These are phyloP conservation scores for Catamblyrhynchus diadema DNA, from an alignment of 2,797 vertebrate species.

Conservation along the genomic window DNA sequence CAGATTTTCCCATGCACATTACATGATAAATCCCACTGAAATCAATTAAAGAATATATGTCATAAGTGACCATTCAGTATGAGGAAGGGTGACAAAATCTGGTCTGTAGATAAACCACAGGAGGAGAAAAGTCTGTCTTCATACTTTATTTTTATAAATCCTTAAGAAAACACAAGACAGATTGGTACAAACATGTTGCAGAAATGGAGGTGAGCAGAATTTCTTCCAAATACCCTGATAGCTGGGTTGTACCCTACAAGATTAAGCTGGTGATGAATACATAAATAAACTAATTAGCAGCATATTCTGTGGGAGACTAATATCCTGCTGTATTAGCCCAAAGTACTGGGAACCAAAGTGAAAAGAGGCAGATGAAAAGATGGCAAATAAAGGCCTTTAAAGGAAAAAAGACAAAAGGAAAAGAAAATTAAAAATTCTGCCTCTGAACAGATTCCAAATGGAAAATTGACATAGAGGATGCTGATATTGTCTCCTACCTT, in stretches of 20 bases:
- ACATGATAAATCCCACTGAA: slow-evolving; percentile 29
- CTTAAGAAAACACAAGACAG: background rate
- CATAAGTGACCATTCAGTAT: background rate
- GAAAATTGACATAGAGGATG: slow-evolving; percentile 20
- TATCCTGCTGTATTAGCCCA: background rate
- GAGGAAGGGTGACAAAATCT: background rate
- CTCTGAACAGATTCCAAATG: slow-evolving; percentile 32
- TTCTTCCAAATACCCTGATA: background rate
- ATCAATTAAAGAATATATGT: slow-evolving; percentile 32
- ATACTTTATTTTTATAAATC: background rate
- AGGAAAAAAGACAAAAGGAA: slow-evolving; percentile 22
- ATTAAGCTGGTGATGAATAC: background rate
- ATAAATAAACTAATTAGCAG: slow-evolving; percentile 39
- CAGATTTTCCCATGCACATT: background rate
- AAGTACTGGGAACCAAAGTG: background rate
- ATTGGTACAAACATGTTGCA: slow-evolving; percentile 3
- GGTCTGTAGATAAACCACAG: background rate
- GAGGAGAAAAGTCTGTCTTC: background rate
- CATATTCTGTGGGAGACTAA: slow-evolving; percentile 10
- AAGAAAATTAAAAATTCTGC: background rate
- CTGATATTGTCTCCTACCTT: slow-evolving; percentile 22
- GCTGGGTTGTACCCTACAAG: background rate
- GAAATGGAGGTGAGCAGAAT: slow-evolving; percentile 8
- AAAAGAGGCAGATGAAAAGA: slow-evolving; percentile 28
- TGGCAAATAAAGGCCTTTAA: slow-evolving; percentile 1